Conservation (phyloP, 2,888 invertebrate genomes). For the Drosophila pegasa region DNA sequence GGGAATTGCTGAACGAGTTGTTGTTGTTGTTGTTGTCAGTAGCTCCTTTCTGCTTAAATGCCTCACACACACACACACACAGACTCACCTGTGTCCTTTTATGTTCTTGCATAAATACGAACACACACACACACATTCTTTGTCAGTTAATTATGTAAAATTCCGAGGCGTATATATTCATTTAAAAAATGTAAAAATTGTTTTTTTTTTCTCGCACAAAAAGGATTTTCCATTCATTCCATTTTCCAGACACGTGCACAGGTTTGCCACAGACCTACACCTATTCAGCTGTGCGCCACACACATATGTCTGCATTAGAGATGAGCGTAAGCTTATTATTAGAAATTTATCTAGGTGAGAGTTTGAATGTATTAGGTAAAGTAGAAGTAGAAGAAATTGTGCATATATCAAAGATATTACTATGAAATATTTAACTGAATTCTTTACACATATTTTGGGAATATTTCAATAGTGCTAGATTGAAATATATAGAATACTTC, state of each 20-base stretch:
- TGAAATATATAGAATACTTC: too few relatives aligned
- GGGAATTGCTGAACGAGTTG: constrained; percentile 53
- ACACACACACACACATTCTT: constrained; percentile 56
- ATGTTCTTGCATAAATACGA: constrained; percentile 34
- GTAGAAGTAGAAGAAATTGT: too few relatives aligned
- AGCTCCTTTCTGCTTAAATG: constrained; percentile 34
- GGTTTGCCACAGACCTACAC: constrained; percentile 28
- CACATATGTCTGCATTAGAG: constrained; percentile 27
- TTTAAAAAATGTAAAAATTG: constrained; percentile 36
- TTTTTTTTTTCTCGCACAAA: constrained; percentile 21
- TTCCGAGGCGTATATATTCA: constrained; percentile 55
- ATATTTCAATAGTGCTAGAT: too few relatives aligned
- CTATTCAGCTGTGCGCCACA: constrained; percentile 1
- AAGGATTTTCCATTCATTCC: constrained; percentile 60
- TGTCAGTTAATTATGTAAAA: constrained; percentile 80
- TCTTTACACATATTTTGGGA: too few relatives aligned
- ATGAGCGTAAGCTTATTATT: constrained; percentile 25
- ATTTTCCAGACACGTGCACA: constrained; percentile 31
- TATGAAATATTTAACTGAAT: too few relatives aligned
- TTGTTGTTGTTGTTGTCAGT: constrained; percentile 17
- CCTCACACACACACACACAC: constrained; percentile 13
- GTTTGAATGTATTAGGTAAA: too few relatives aligned
- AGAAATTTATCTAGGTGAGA: neutral
- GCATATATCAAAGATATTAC: neutral
- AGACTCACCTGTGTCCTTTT: constrained; percentile 13